These are phyloP conservation scores for Acanthoscelides obtectus DNA, from an alignment of 2,888 invertebrate species.

Conservation along the genomic window DNA sequence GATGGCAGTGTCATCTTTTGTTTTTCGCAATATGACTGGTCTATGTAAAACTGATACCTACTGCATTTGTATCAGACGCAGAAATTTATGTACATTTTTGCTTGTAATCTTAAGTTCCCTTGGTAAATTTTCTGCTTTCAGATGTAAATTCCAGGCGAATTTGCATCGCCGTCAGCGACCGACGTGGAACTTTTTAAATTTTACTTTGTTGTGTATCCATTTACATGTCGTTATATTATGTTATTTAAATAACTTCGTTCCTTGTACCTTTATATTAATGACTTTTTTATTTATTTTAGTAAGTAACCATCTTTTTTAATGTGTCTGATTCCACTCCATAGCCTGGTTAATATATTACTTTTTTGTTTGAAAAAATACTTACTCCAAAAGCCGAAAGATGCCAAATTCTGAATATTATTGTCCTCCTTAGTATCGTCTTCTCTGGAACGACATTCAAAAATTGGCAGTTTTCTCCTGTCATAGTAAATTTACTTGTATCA, in stretches of 20 bases:
- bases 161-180: slow-evolving; percentile 11
- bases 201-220: neutral
- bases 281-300: neutral
- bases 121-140: slow-evolving; percentile 14
- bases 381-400: too few relatives aligned
- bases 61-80: neutral
- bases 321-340: too few relatives aligned
- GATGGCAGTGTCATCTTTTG: too few relatives aligned
- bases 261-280: neutral
- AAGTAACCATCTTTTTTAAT: neutral
- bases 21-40: neutral
- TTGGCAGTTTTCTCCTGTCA: too few relatives aligned
- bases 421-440: too few relatives aligned
- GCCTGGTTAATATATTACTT: too few relatives aligned
- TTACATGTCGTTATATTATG: neutral
- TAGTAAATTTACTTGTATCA: too few relatives aligned
- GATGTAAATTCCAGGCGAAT: slow-evolving; percentile 16
- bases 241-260: neutral
- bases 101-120: slow-evolving; percentile 2
- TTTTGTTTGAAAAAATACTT: too few relatives aligned
- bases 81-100: slow-evolving; percentile 12
- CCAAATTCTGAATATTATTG: too few relatives aligned
- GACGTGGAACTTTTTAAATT: neutral
- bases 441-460: too few relatives aligned
- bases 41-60: neutral